Evolutionary conservation across 2,797 vertebrate genomes (phyloP), one percentile per base, ranked within the genome.

Genomic region (Darevskia mixta): DNA sequence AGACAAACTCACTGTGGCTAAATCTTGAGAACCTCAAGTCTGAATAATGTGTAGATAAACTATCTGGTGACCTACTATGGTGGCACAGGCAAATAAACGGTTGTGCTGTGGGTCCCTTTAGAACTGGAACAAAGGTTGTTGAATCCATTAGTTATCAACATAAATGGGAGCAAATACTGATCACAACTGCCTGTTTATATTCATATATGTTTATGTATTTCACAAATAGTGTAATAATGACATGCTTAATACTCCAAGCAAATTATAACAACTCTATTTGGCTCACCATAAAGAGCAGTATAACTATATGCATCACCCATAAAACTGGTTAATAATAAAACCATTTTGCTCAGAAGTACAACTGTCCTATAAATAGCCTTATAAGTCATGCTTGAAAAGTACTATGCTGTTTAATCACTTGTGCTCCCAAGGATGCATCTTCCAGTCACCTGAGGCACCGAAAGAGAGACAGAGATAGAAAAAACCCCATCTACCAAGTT

Each of bases 361-460:
- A 91, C 83, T 75, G 8, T 90, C 43, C 93, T 93, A 92, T 89
- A 93, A 94, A 90, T 88, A 94, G 78, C 82, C 91, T 93, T 89
- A 86, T 90, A 92, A 95, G 93, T 87, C 86, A 89, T 79, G n/a
- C 84, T 95, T 82, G 86, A 90, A 91, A 87, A 86, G 86, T 94
- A 93, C 90, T 94, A 88, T 92, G 86, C 75, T 87, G 93, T 94
- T 95, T 94, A 94, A 94, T 96, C 88, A 95, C 85, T 77, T 82
- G 86, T 90, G 55, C 89, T 90, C 87, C 90, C 85, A 86, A 91
- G 73, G 61, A 91, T 94, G 78, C 88, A 79, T 92, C 69, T 87
- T 86, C 61, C 10, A 88, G 87, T 90, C 87, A 96, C 88, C 88
- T 94, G 87, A 69, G 86, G 89, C 73, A 32, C 35, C 23, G 27